Percentiles rank a stretch among this genome's conserved stretches.
phyloP scores from a whole-genome alignment of 2,113 vertebrate species.

The Ciconia boyciana region DNA sequence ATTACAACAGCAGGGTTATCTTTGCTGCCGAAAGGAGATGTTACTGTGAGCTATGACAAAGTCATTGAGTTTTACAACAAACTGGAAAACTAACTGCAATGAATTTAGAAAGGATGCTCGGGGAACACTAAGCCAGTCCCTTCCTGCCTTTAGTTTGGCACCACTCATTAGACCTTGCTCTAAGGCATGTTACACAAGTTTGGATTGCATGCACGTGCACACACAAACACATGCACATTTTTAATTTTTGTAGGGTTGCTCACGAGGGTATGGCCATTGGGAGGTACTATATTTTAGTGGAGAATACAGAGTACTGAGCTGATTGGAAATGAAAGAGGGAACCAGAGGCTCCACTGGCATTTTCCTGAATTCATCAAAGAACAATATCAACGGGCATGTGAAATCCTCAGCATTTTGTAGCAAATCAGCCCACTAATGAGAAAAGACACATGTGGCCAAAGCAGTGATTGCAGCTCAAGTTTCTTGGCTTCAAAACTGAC shows the following conservation, averaged over 20 bases:
- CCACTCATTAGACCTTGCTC: neutral
- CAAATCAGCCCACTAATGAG: neutral
- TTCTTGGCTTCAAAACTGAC: neutral
- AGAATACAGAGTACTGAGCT: neutral
- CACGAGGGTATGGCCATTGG: neutral
- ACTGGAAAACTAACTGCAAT: conserved; percentile 2
- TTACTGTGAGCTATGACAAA: conserved; percentile 53
- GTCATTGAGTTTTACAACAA: conserved; percentile 48
- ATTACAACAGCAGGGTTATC: conserved; percentile 55
- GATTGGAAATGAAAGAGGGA: neutral
- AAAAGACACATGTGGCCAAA: neutral
- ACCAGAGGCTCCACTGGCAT: neutral
- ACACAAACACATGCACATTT: neutral
- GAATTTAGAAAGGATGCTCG: conserved; percentile 17
- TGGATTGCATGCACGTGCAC: neutral
- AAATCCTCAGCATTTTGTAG: conserved; percentile 6
- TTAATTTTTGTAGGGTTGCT: neutral
- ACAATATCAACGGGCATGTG: neutral
- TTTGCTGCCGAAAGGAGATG: conserved; percentile 34
- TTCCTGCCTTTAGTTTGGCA: neutral
- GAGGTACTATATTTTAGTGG: neutral
- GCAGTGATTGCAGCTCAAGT: neutral
- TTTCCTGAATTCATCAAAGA: neutral
- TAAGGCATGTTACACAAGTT: neutral
- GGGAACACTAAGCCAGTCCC: conserved; percentile 5